Evolutionary conservation across 2,113 vertebrate genomes (phyloP), one percentile per base, ranked within the genome.

Genomic region (Lates calcarifer): DNA sequence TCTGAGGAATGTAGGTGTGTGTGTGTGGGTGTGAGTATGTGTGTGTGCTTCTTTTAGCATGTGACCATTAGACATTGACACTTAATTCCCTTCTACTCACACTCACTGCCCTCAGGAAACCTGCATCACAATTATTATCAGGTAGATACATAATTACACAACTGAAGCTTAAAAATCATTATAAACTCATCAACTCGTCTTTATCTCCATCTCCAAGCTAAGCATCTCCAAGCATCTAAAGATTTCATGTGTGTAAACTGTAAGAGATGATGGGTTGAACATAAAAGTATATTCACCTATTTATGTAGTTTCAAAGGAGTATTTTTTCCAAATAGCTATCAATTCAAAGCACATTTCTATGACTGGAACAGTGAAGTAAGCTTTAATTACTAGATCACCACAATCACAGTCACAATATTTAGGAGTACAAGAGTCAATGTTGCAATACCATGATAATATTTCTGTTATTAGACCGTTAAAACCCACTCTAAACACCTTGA

Each of bases 1-100:
- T 90, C 83, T 79, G 49, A 85, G 82, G 91, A 93, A 92, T 90
- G 84, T 31, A 4, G 81, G 51, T 17, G 26, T 45, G 77, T 57
- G 58, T 65, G 60, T 61, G 75, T 80, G 26, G 65, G 39, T 74
- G 72, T 77, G 29, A 65, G 39, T 74, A 68, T 90, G 84, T 45
- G 8, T 82, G 9, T 82, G 51, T 17, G 24, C 64, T 67, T 75
- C 41, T 64, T 26, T 62, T 49, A 12, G 70, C 87, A 84, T 89
- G 71, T 89, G 47, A 87, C 72, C 18, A 11, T 57, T 39, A 74
- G 43, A 56, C 64, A 74, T 6, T 71, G 22, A 43, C 29, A 43
- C 63, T 53, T 18, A 35, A 28, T 69, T 73, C 37, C 37, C 45
- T 8, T 64, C 20, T 14, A 13, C 60, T 65, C 2, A 13, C 5